Conservation (phyloP, 2,797 vertebrate species). For the Pitangus sulphuratus region DNA sequence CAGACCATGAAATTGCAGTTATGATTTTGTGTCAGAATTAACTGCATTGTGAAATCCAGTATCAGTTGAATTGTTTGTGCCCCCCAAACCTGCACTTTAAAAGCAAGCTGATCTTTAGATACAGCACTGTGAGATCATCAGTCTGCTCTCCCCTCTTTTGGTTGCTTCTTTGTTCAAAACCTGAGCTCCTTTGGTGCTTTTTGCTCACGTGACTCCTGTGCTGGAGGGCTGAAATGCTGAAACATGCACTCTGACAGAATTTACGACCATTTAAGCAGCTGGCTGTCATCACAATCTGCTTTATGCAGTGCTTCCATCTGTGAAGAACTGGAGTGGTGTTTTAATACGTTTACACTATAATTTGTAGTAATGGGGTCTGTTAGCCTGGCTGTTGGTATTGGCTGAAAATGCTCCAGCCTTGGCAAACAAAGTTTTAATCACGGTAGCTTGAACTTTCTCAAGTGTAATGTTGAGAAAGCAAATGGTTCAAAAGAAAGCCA, state of each 20-base stretch:
- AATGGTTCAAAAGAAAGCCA: neutral
- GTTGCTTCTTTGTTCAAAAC: neutral
- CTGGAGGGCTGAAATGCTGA: neutral
- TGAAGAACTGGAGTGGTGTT: neutral
- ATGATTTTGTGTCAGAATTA: neutral
- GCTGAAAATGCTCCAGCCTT: neutral
- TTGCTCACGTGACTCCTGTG: neutral
- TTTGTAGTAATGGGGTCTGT: neutral
- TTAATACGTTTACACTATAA: neutral
- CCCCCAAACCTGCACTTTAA: neutral
- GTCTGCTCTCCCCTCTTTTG: neutral
- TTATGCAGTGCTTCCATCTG: slow-evolving; percentile 38
- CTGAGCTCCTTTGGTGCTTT: neutral
- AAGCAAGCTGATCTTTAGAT: neutral
- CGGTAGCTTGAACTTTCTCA: neutral
- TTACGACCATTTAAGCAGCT: neutral
- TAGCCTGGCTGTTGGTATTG: neutral
- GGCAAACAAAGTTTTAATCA: neutral
- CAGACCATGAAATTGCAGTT: neutral
- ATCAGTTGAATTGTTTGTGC: neutral
- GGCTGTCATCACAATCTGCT: slow-evolving; percentile 37
- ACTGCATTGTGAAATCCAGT: neutral
- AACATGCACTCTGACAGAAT: slow-evolving; percentile 14
- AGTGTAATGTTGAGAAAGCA: neutral
- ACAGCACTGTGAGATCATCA: neutral